phyloP scores from a whole-genome alignment of 2,113 vertebrate genomes.

The Vulpes vulpes region DNA sequence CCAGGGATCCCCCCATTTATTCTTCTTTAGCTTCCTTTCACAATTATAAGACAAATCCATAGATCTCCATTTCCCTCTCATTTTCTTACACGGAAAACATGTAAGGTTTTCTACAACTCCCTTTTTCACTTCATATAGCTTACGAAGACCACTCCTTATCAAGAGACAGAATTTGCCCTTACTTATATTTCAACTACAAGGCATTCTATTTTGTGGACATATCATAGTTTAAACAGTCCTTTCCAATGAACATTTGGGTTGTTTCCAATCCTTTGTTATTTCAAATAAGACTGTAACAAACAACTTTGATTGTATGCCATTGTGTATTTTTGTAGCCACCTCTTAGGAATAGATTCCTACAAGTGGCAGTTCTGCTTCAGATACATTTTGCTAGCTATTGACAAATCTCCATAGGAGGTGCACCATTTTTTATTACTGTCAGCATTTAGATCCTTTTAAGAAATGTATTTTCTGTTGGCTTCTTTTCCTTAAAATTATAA shows the following conservation, averaged over 20 bases:
- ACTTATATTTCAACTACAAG: constrained; percentile 29
- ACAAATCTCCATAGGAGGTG: background rate
- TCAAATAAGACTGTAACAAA: background rate
- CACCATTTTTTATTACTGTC: background rate
- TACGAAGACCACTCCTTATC: background rate
- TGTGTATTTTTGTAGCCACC: background rate
- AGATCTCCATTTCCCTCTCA: background rate
- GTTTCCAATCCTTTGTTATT: constrained; percentile 37
- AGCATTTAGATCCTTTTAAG: background rate
- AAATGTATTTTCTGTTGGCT: constrained; percentile 33
- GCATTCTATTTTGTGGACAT: background rate
- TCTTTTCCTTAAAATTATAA: constrained; percentile 9
- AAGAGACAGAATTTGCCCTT: background rate
- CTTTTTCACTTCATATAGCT: constrained; percentile 31
- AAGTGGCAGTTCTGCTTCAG: background rate
- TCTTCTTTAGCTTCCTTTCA: constrained; percentile 42
- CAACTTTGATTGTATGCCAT: background rate
- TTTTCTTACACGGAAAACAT: constrained; percentile 5
- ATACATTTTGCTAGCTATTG: background rate
- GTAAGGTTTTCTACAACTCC: background rate
- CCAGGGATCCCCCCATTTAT: background rate
- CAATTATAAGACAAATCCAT: background rate
- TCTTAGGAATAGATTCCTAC: background rate
- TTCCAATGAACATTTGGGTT: background rate
- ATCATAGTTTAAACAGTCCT: background rate